Conservation (phyloP, 2,888 invertebrate species). For the Cordylochernes scorpioides region DNA sequence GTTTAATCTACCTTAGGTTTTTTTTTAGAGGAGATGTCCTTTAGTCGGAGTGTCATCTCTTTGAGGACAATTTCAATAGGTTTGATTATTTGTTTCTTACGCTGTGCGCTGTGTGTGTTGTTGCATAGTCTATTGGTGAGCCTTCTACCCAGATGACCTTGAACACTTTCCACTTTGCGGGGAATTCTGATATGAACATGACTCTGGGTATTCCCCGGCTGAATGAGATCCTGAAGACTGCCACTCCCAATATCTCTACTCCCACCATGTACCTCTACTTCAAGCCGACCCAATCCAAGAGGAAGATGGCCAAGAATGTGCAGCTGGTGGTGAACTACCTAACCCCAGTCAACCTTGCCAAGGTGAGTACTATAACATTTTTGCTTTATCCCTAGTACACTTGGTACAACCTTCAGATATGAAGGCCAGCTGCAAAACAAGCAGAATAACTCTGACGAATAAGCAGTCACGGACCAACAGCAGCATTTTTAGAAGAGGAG, state of each 20-base stretch:
- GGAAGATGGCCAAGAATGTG: too few relatives aligned
- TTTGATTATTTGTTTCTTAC: background rate
- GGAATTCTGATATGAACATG: constrained; percentile 99
- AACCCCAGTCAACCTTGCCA: too few relatives aligned
- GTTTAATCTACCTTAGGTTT: background rate
- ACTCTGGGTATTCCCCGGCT: constrained; percentile 95
- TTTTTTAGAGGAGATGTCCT: background rate
- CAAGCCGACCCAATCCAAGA: too few relatives aligned
- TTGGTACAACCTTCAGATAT: too few relatives aligned
- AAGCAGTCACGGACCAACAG: too few relatives aligned
- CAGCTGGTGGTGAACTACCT: too few relatives aligned
- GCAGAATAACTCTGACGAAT: too few relatives aligned
- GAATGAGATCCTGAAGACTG: constrained; percentile 82
- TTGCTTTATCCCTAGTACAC: too few relatives aligned
- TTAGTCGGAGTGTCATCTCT: background rate
- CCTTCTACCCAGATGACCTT: constrained; percentile 99
- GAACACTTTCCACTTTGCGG: constrained; percentile 98
- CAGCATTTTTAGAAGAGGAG: too few relatives aligned
- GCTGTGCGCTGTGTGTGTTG: background rate
- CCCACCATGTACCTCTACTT: constrained; percentile 92
- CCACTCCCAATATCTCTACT: constrained; percentile 71
- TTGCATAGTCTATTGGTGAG: constrained; percentile 43
- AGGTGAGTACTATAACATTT: too few relatives aligned
- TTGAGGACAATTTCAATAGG: background rate
- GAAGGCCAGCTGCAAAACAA: too few relatives aligned